Percentiles rank a stretch among this genome's conserved stretches.
Conservation (phyloP, 2,888 invertebrate genomes). For the Melieria picta region DNA sequence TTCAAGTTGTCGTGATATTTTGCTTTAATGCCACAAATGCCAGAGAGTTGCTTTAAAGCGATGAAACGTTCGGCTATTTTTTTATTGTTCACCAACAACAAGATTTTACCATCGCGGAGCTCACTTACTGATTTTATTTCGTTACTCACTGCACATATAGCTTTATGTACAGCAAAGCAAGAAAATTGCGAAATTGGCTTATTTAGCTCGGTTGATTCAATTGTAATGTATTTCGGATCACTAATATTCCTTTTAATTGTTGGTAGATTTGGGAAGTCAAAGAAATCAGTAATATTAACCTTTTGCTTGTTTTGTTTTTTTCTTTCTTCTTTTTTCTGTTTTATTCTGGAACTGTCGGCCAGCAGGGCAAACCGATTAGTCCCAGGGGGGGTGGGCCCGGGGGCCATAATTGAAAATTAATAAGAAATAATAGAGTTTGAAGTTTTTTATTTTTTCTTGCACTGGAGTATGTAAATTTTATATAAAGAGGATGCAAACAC, state of each 20-base stretch:
- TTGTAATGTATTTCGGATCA: conserved; percentile 10
- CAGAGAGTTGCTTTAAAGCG: conserved; percentile 7
- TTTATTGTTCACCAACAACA: conserved; percentile 10
- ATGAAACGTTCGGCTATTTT: conserved; percentile 11
- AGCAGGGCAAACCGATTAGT: background rate
- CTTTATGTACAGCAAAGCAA: conserved; percentile 15
- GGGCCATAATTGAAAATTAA: background rate
- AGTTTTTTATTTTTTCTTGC: too few species aligned
- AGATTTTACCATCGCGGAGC: conserved; percentile 8
- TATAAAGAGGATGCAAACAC: too few species aligned
- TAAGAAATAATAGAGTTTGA: too few species aligned
- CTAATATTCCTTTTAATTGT: conserved; percentile 4
- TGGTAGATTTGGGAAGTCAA: conserved; percentile 7
- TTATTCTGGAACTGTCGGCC: background rate
- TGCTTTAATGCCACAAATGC: conserved; percentile 1
- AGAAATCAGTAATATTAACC: background rate
- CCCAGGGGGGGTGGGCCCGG: conserved; percentile 1
- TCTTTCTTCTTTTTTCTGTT: background rate
- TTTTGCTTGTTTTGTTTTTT: conserved; percentile 5
- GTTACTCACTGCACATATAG: conserved; percentile 4
- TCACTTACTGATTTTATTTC: conserved; percentile 8
- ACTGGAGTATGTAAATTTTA: too few species aligned
- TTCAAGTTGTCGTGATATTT: conserved; percentile 11
- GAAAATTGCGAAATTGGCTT: background rate
- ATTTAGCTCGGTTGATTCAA: background rate